Base-by-base conservation (phyloP, 2,888 invertebrate species). In the Coremacera marginata region DNA sequence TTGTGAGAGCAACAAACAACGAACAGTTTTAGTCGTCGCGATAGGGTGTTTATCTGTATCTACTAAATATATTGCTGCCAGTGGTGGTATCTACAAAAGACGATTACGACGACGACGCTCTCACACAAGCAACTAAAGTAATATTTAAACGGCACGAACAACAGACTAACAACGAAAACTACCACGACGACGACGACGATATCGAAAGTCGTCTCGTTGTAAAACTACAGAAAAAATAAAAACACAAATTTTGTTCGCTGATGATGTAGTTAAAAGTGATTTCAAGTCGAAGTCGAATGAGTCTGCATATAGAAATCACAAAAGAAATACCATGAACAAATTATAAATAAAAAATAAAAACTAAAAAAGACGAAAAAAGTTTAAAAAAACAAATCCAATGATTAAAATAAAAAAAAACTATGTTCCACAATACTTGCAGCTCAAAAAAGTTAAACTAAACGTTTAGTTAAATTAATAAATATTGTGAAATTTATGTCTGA, bases 31-130 rank as follows among this genome's bases (percentile, higher is more conserved):
- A 31, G 68, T 79, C 52, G 22, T 51, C 16, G 52, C 19, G 70
- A 75, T 78, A 78, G 79, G 79, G 78, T 79, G 79, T 78, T 81
- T 81, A 79, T 81, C 76, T 80, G 80, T 80, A 81, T 80, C 81
- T 79, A 70, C 67, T 52, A 75, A 77, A 44, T 44, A 73, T 62
- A 60, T 62, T 71, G 34, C 63, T 34, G 34, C 3, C 72, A 74
- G 76, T 76, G 71, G 62, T 76, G 70, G 76, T 76, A 76, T 76
- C 74, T 75, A 63, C 63, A 65, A 63, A 52, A 67, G 34, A 37
- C 67, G 74, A 74, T 67, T 55, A 74, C 74, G 74, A 65, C 63
- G n/a, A 70, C 71, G 71, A 60, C 57, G 22, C 19, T 57, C 55
- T 34, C 71, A 55, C 25, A 63, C 37, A 11, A 11, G 11, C 63